These are phyloP conservation scores for Phortica magna DNA, from an alignment of 2,888 invertebrate species.

Conservation along the genomic window DNA sequence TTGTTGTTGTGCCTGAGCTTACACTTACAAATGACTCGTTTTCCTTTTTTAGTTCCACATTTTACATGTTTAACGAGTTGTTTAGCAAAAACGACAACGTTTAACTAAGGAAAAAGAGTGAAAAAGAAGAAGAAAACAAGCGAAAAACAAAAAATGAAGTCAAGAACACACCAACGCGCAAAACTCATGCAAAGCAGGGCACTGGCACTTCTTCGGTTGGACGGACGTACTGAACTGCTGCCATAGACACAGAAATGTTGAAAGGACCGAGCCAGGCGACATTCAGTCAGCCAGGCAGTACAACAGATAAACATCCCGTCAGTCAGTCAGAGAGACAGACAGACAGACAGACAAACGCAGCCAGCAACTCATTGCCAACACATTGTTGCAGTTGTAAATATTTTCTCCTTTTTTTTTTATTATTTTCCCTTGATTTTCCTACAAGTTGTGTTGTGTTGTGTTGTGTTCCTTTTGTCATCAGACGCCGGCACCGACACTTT, in stretches of 20 bases:
- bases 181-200: conserved; percentile 32
- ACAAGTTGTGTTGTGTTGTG: not conserved
- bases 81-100: conserved; percentile 12
- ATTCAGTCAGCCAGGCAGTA: not conserved
- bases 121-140: too few relatives aligned
- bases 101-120: too few relatives aligned
- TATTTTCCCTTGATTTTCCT: too few relatives aligned
- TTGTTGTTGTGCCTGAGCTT: too few relatives aligned
- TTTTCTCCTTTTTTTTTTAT: not conserved
- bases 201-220: conserved; percentile 25
- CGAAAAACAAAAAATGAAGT: not conserved
- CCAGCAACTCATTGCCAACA: conserved; percentile 10
- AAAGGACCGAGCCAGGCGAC: too few relatives aligned
- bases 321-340: too few relatives aligned
- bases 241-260: too few relatives aligned
- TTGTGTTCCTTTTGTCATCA: not conserved
- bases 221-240: not conserved
- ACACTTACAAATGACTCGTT: not conserved
- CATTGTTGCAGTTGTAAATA: conserved; percentile 7
- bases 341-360: too few relatives aligned
- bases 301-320: not conserved
- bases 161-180: conserved; percentile 11
- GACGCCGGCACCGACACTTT: conserved; percentile 7
- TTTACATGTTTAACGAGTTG: conserved; percentile 31
- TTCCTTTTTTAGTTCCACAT: conserved; percentile 20